These are phyloP conservation scores for Rhogogaster chlorosoma DNA, from an alignment of 2,888 invertebrate species.

Conservation along the genomic window DNA sequence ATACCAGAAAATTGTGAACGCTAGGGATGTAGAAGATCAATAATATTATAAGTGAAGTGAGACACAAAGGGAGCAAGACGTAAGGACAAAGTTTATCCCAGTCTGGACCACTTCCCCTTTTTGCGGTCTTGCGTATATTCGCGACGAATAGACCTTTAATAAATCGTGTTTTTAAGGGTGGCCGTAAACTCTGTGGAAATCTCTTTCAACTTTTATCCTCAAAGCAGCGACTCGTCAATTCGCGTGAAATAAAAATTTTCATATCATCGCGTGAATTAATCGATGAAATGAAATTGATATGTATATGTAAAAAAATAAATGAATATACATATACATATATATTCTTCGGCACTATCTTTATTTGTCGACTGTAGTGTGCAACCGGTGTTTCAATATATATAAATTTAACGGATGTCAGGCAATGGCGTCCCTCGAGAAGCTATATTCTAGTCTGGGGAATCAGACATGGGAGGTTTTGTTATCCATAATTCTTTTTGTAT, in stretches of 20 bases:
- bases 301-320: background rate
- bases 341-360: background rate
- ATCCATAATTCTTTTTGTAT: too few species aligned
- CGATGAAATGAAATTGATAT: background rate
- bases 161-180: background rate
- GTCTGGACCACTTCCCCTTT: background rate
- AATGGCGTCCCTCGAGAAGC: too few species aligned
- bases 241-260: background rate
- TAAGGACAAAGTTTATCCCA: background rate
- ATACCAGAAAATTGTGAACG: background rate
- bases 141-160: background rate
- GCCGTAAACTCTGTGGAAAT: background rate
- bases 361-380: background rate
- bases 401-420: background rate
- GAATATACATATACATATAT: background rate
- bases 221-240: background rate
- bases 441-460: too few species aligned
- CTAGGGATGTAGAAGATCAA: background rate
- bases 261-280: too few species aligned
- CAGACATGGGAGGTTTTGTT: too few species aligned
- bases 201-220: background rate
- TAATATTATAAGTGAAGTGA: background rate
- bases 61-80: background rate
- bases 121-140: background rate
- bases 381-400: background rate